Percentiles rank a stretch among this genome's conserved stretches.
Evolutionary conservation across 2,797 vertebrate species (phyloP).

Genomic region (Streptopelia turtur): DNA sequence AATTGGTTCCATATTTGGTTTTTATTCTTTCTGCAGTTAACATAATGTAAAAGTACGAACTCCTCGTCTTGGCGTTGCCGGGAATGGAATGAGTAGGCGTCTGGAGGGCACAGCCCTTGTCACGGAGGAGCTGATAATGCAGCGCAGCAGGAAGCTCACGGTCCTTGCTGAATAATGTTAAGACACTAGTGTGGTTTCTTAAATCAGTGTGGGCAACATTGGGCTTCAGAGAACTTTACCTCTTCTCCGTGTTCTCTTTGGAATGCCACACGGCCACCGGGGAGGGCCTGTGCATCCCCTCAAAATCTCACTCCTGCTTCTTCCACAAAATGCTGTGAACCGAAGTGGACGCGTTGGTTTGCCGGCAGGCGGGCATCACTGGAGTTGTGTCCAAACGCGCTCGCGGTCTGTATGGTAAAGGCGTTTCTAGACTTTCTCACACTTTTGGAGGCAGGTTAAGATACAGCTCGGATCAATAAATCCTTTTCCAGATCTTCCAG

Average conservation of each 20-base stretch:
- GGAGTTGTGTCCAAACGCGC: background rate
- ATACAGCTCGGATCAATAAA: conserved; percentile 35
- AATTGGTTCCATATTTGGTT: conserved; percentile 2
- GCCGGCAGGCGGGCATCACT: background rate
- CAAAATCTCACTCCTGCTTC: conserved; percentile 21
- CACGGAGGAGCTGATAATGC: background rate
- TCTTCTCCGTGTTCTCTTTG: conserved; percentile 27
- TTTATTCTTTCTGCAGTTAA: conserved; percentile 29
- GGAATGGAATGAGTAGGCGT: conserved; percentile 49
- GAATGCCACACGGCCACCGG: background rate
- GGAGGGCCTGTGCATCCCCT: conserved; percentile 46
- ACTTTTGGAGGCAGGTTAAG: conserved; percentile 12
- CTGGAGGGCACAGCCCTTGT: conserved; percentile 51
- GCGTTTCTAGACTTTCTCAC: background rate
- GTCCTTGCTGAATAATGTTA: background rate
- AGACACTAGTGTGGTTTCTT: conserved; percentile 9
- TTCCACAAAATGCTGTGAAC: conserved; percentile 8
- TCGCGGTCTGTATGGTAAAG: background rate
- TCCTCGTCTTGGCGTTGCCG: conserved; percentile 47
- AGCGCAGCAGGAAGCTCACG: background rate
- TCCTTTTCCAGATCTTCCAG: conserved; percentile 43
- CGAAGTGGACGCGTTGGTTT: conserved; percentile 1
- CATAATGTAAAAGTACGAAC: background rate
- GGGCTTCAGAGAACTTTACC: conserved; percentile 20
- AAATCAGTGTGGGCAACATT: conserved; percentile 9